Base-by-base conservation (phyloP, 2,797 vertebrate genomes). In the Odontamblyopus rebecca region DNA sequence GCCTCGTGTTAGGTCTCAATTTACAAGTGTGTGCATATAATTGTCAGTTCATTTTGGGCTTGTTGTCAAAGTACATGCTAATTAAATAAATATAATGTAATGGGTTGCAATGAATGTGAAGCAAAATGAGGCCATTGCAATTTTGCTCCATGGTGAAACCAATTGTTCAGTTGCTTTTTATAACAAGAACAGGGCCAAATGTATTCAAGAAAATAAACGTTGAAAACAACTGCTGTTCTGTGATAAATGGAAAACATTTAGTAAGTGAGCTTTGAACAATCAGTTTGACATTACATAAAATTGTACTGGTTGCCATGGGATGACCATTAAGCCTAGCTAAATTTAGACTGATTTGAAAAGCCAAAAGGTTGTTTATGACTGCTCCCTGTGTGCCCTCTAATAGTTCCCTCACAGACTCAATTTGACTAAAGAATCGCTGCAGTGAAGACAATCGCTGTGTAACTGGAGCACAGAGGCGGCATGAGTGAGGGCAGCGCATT, bases 61-160 rank as follows among this genome's bases (percentile, higher is more conserved):
- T 89, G 78, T 77, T 35, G 73, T 84, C 88, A 5, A 79, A 87
- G 85, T 90, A 84, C 86, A 89, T 81, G n/a, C 86, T 85, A 88
- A 91, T 92, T 90, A 91, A 90, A 89, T 85, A 90, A 86, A 90
- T 89, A 81, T 90, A 88, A 86, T 30, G 15, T 18, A 61, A 15
- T 6, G 57, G 19, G 19, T 30, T 30, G n/a, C 85, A 85, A 90
- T 88, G 87, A 88, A 88, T 83, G 83, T 83, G 80, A 81, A 88
- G 83, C 85, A 69, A 81, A 81, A 88, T 61, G 64, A 82, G 82
- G 72, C 35, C 64, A 81, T 86, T 79, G 26, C 19, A n/a, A 6
- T 70, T 77, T 85, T 80, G 70, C 76, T 74, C 76, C 62, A 72
- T 79, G 85, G 79, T 85, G 32, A 88, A 79, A 74, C 54, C 69